Percentiles rank a stretch among this genome's conserved stretches.
Evolutionary conservation across 1,140 invertebrate species (phyloP).

Genomic region (Bursaphelenchus mucronatus): DNA sequence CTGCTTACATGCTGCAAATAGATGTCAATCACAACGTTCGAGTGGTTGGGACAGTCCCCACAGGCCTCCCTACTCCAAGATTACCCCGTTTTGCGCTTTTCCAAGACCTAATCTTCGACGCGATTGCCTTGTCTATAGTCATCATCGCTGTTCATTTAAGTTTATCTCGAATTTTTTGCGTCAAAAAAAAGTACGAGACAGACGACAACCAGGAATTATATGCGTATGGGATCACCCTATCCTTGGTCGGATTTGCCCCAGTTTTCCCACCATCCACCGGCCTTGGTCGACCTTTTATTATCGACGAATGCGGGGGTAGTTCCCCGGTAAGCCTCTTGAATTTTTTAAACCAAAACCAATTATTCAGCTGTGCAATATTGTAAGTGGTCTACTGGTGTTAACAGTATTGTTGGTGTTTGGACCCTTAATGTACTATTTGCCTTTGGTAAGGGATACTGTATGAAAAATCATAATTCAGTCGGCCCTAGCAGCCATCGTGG

Average conservation of each 20-base stretch:
- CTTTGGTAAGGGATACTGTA: constrained; percentile 7
- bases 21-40: not conserved
- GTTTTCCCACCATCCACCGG: constrained; percentile 12
- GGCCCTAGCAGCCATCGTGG: constrained; percentile 13
- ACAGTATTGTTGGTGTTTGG: not conserved
- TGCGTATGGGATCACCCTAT: not conserved
- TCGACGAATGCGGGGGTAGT: constrained; percentile 15
- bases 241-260: constrained; percentile 7
- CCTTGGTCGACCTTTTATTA: constrained; percentile 10
- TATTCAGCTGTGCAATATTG: constrained; percentile 4
- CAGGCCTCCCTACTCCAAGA: not conserved
- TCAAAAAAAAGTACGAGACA: constrained; percentile 1
- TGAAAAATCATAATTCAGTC: constrained; percentile 9
- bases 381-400: constrained; percentile 1
- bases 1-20: constrained; percentile 6
- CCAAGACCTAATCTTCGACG: no score
- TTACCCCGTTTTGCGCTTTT: not conserved
- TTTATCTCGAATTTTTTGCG: constrained; percentile 1
- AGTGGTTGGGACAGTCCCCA: not conserved
- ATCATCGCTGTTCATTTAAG: constrained; percentile 8
- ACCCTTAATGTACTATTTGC: constrained; percentile 6
- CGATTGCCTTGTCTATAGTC: not conserved
- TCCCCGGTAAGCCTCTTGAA: not conserved
- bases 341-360: not conserved
- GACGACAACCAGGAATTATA: constrained; percentile 17